These are phyloP conservation scores for Brachymystax lenok DNA, from an alignment of 2,797 vertebrate genomes.

Conservation along the genomic window DNA sequence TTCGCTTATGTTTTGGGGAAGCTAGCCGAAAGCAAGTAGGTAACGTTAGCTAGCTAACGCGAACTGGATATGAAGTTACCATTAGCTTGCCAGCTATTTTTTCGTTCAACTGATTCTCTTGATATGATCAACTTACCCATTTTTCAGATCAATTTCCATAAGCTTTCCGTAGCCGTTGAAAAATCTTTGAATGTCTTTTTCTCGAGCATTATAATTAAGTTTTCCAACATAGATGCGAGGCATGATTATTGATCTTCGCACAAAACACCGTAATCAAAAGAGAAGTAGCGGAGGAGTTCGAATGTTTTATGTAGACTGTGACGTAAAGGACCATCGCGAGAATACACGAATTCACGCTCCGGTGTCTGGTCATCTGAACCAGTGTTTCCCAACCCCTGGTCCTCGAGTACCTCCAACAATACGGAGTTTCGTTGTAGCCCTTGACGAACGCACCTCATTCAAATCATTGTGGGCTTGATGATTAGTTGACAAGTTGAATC, in stretches of 20 bases:
- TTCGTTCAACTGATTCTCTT: background rate
- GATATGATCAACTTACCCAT: constrained; percentile 79
- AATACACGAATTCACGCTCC: background rate
- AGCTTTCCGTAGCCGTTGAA: constrained; percentile 93
- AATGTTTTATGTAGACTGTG: background rate
- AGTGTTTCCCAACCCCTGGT: no score
- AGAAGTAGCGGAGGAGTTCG: background rate
- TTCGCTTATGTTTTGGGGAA: no score
- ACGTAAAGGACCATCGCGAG: background rate
- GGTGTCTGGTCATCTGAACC: background rate
- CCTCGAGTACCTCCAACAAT: no score
- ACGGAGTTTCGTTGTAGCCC: no score
- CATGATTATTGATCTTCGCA: constrained; percentile 65
- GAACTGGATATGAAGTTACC: background rate
- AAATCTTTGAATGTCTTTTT: constrained; percentile 93
- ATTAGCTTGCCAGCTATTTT: background rate
- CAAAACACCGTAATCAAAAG: background rate
- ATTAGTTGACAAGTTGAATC: no score
- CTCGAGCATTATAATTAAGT: constrained; percentile 90
- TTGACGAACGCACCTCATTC: no score
- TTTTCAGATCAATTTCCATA: constrained; percentile 91
- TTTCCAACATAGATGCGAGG: constrained; percentile 93
- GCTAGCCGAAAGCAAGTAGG: no score
- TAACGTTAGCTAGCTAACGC: background rate
- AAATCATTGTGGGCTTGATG: no score